phyloP scores from a whole-genome alignment of 2,888 invertebrate genomes.

The Meteorus cinctellus region DNA sequence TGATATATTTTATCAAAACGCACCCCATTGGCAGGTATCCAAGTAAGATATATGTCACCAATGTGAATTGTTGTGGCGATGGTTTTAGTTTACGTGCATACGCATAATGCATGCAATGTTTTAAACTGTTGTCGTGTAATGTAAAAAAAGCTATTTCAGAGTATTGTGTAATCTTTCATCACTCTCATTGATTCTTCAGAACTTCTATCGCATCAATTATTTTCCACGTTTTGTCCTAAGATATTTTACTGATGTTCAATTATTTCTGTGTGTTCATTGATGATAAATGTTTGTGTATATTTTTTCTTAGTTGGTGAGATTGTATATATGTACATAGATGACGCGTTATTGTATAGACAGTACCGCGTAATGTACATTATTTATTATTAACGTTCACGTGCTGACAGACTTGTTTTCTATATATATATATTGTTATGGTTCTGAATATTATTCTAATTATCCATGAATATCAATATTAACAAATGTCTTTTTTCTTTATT shows the following conservation, averaged over 20 bases:
- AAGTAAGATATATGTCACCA: conserved; percentile 63
- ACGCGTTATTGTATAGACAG: not conserved
- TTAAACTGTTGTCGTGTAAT: conserved; percentile 27
- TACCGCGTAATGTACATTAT: not conserved
- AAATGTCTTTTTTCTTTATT: conserved; percentile 50
- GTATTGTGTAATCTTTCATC: not conserved
- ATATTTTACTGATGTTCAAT: conserved; percentile 16
- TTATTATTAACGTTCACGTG: not conserved
- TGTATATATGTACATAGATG: not conserved
- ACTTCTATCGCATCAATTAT: not conserved
- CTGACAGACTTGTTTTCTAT: not conserved
- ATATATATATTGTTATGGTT: not conserved
- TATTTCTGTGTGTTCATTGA: not conserved
- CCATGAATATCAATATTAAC: not conserved
- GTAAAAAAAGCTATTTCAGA: conserved; percentile 18
- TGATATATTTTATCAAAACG: conserved; percentile 60
- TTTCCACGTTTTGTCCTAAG: not conserved
- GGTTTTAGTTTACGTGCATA: conserved; percentile 51
- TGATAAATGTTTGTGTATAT: not conserved
- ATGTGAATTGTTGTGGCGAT: conserved; percentile 51
- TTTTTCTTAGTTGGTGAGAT: not conserved
- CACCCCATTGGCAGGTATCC: conserved; percentile 64
- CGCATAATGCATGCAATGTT: conserved; percentile 56
- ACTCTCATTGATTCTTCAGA: conserved; percentile 38
- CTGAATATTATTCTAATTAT: not conserved